Evolutionary conservation across 2,113 vertebrate species (phyloP).

Genomic region (Paradoxurus hermaphroditus): DNA sequence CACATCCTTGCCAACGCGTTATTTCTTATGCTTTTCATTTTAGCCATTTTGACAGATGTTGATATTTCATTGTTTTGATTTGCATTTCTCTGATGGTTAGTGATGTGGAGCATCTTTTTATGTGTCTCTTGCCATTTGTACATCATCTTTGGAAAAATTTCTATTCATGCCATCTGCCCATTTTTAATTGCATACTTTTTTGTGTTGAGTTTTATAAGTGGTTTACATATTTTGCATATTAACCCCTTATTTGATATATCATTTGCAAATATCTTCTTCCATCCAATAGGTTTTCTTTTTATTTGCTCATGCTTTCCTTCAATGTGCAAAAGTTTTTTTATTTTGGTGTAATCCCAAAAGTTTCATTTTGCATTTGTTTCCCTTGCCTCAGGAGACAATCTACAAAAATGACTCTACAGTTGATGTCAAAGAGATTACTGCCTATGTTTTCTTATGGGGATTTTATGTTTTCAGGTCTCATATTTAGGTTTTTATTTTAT

Average conservation of each 20-base stretch:
- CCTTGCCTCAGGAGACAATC: not conserved
- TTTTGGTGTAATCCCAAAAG: not conserved
- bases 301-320: not conserved
- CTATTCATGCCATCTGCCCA: not conserved
- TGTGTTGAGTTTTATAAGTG: not conserved
- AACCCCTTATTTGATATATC: not conserved
- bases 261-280: not conserved
- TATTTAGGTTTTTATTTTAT: not conserved
- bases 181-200: not conserved
- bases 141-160: not conserved
- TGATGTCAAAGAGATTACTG: not conserved
- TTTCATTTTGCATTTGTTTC: not conserved
- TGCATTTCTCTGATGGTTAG: not conserved
- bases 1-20: not conserved
- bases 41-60: not conserved
- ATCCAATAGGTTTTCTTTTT: not conserved
- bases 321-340: not conserved
- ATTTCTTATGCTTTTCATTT: not conserved
- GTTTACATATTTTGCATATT: not conserved
- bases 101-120: not conserved
- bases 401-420: not conserved
- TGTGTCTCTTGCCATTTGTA: not conserved
- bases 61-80: not conserved
- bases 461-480: not conserved
- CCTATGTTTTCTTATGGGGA: not conserved